phyloP scores from a whole-genome alignment of 2,797 vertebrate genomes.

The Thripadectes ignobilis region DNA sequence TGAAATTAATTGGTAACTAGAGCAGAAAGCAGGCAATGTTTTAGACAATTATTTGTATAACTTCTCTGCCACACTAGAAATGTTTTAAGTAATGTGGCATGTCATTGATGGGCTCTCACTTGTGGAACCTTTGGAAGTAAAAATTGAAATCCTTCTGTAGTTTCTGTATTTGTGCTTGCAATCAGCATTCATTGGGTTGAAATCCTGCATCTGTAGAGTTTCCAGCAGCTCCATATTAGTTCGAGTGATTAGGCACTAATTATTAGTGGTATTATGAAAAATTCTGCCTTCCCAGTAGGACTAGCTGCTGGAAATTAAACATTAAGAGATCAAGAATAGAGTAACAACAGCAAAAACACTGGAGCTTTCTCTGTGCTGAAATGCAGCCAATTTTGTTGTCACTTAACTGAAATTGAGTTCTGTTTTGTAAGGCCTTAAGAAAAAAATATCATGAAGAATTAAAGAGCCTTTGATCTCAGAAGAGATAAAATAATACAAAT shows the following conservation, averaged over 20 bases:
- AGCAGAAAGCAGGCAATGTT: fast-evolving
- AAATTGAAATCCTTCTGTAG: neutral
- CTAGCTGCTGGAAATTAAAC: neutral
- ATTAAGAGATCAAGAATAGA: neutral
- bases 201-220: neutral
- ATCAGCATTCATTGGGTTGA: neutral
- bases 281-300: neutral
- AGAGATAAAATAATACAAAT: neutral
- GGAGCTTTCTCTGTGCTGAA: neutral
- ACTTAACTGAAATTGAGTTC: neutral
- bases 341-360: neutral
- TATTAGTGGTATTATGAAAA: neutral
- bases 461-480: neutral
- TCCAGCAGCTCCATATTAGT: neutral
- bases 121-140: neutral
- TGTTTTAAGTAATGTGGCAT: neutral
- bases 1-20: neutral
- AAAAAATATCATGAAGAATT: neutral
- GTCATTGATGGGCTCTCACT: fast-evolving
- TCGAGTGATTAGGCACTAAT: neutral
- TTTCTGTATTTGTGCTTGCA: neutral
- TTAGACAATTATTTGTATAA: neutral
- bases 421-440: neutral
- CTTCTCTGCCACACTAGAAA: neutral
- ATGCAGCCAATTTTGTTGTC: neutral